Conservation (phyloP, 2,888 invertebrate genomes). For the Drosophila diplacantha region DNA sequence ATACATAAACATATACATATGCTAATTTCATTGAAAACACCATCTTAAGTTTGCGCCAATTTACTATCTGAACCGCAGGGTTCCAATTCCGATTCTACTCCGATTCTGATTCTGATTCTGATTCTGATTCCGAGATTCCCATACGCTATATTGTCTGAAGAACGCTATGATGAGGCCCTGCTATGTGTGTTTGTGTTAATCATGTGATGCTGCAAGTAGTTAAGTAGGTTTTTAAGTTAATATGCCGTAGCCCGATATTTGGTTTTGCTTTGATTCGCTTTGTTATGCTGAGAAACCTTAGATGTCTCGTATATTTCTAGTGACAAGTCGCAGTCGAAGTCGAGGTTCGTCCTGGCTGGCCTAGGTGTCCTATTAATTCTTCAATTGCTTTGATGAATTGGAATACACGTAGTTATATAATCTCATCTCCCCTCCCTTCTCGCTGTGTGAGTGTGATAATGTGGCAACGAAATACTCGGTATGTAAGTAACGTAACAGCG, state of each 20-base stretch:
- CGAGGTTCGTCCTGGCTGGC: slow-evolving; percentile 26
- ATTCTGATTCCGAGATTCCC: not conserved
- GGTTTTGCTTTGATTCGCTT: slow-evolving; percentile 34
- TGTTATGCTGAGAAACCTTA: slow-evolving; percentile 65
- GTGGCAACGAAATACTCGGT: slow-evolving; percentile 45
- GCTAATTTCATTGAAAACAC: slow-evolving; percentile 26
- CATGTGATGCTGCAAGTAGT: slow-evolving; percentile 36
- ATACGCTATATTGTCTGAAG: slow-evolving; percentile 52
- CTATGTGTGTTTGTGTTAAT: slow-evolving; percentile 17
- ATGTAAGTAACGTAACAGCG: slow-evolving; percentile 24
- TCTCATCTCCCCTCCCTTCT: slow-evolving; percentile 21
- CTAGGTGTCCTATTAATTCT: slow-evolving; percentile 42
- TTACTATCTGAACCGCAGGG: slow-evolving; percentile 18
- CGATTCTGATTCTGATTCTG: not conserved
- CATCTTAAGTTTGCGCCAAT: slow-evolving; percentile 41
- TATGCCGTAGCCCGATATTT: slow-evolving; percentile 28
- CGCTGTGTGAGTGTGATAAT: slow-evolving; percentile 47
- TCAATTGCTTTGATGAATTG: slow-evolving; percentile 71
- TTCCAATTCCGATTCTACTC: slow-evolving; percentile 20
- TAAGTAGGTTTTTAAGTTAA: slow-evolving; percentile 43
- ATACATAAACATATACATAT: slow-evolving; percentile 41
- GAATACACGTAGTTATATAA: slow-evolving; percentile 67
- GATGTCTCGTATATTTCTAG: slow-evolving; percentile 64
- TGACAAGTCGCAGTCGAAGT: slow-evolving; percentile 34
- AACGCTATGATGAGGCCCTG: slow-evolving; percentile 35